phyloP scores from a whole-genome alignment of 2,113 vertebrate genomes.

The Ailurus styani region DNA sequence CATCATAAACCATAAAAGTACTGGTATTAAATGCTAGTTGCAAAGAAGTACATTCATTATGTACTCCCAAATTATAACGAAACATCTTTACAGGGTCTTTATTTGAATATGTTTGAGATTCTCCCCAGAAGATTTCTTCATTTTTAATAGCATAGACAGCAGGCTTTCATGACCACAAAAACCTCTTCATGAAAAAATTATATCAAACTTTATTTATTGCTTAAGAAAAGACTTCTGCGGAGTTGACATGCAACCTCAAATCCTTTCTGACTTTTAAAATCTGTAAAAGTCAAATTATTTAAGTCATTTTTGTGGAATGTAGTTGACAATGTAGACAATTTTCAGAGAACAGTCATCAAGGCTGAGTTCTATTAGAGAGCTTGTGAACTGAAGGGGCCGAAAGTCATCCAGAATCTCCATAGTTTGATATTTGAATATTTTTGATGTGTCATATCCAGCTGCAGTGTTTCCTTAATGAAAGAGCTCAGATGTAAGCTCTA shows the following conservation, averaged over 20 bases:
- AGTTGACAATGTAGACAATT: background rate
- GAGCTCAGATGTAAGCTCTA: background rate
- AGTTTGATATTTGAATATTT: constrained; percentile 15
- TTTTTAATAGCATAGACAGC: constrained; percentile 34
- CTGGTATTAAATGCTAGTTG: constrained; percentile 44
- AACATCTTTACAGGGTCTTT: background rate
- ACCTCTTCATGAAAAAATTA: constrained; percentile 21
- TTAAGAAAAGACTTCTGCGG: constrained; percentile 30
- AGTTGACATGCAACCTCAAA: background rate
- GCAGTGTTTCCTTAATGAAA: constrained; percentile 31
- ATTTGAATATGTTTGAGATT: background rate
- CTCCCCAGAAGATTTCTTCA: background rate
- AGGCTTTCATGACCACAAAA: constrained; percentile 39
- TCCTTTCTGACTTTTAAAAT: constrained; percentile 23
- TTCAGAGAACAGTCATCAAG: background rate
- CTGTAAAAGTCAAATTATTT: constrained; percentile 32
- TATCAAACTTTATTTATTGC: constrained; percentile 44
- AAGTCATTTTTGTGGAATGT: background rate
- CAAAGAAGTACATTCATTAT: constrained; percentile 48
- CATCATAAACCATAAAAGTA: constrained; percentile 31
- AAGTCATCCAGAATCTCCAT: background rate
- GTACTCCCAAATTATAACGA: constrained; percentile 44
- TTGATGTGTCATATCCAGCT: background rate
- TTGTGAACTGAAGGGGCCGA: background rate
- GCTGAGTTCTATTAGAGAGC: background rate